Evolutionary conservation across 2,888 invertebrate genomes (phyloP), one percentile per base, ranked within the genome.

Genomic region (Pandemis corylana): DNA sequence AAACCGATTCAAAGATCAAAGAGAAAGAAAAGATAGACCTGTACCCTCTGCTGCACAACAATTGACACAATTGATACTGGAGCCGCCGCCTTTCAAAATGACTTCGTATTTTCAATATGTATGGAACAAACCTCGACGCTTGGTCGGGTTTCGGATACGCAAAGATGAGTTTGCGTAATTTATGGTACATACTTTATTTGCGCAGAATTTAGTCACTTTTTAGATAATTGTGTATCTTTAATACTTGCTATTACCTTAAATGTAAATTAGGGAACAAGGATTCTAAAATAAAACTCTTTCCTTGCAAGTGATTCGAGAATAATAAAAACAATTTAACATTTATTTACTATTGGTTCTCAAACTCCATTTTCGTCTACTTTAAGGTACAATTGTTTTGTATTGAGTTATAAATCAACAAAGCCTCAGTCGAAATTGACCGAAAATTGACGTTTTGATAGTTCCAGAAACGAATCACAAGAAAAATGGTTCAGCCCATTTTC

Each of bases 231-330:
- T 12, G 46, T n/a, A n/a, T 51, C 5, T 6, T 49, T 12, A 49
- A 10, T 49, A 12, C 46, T 5, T 49, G 12, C 5, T 49, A 49
- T 12, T 2, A 49, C 5, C 12, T 12, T 12, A 3, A 49, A 12
- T n/a, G 20, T 12, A 36, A 3, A 20, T 46, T 5, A 10, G 62
- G 61, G 10, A 46, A 68, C 6, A 36, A 28, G 69, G 65, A n/a
- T 49, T 10, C 28, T 20, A 49, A 74, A 74, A 94, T 94, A 83
- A 94, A 94, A 94, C 92, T 87, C 89, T 82, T 77, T 81, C 81
- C 81, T 92, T 93, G 94, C 92, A 94, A 94, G 94, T 94, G 94
- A 94, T 91, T 91, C 92, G 90, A 94, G 93, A 93, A 91, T 94
- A 90, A 91, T 92, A 91, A 93, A 92, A 88, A 92, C 92, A 94